Conservation (phyloP, 2,888 invertebrate genomes). For the Pinctada fucata region DNA sequence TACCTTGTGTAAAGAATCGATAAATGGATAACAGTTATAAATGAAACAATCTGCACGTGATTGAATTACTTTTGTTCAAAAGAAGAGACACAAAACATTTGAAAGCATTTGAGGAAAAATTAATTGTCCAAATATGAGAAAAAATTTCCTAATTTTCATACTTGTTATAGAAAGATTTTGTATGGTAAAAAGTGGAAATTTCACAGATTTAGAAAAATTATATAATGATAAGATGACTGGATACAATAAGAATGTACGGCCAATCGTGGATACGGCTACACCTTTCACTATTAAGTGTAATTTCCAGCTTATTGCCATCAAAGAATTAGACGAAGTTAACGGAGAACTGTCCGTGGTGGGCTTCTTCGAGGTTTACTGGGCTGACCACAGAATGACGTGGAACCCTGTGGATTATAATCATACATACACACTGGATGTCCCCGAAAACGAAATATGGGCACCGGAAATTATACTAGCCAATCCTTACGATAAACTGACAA, state of each 20-base stretch:
- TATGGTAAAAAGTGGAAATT: not conserved
- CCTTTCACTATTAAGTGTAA: slow-evolving; percentile 38
- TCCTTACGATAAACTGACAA: slow-evolving; percentile 32
- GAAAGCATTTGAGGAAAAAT: no score
- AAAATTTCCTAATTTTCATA: no score
- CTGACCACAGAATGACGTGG: slow-evolving; percentile 43
- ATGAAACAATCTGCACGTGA: no score
- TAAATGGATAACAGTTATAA: no score
- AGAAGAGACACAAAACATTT: no score
- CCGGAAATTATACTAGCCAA: slow-evolving; percentile 36
- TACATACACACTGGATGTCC: slow-evolving; percentile 20
- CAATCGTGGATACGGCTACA: slow-evolving; percentile 12
- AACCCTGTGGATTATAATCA: slow-evolving; percentile 35
- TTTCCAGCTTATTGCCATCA: slow-evolving; percentile 39
- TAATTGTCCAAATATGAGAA: no score
- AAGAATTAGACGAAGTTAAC: slow-evolving; percentile 47
- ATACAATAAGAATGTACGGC: slow-evolving; percentile 34
- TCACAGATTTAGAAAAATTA: slow-evolving; percentile 27
- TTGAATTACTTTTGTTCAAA: no score
- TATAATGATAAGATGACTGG: slow-evolving; percentile 19
- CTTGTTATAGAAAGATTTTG: not conserved
- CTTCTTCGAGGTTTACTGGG: slow-evolving; percentile 38
- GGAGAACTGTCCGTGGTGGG: slow-evolving; percentile 44
- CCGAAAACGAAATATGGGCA: slow-evolving; percentile 36
- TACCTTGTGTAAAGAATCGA: no score